A percentile compares a stretch with the other conserved stretches of the same genome.
phyloP scores from a whole-genome alignment of 2,888 invertebrate species.

The Nineta flava region DNA sequence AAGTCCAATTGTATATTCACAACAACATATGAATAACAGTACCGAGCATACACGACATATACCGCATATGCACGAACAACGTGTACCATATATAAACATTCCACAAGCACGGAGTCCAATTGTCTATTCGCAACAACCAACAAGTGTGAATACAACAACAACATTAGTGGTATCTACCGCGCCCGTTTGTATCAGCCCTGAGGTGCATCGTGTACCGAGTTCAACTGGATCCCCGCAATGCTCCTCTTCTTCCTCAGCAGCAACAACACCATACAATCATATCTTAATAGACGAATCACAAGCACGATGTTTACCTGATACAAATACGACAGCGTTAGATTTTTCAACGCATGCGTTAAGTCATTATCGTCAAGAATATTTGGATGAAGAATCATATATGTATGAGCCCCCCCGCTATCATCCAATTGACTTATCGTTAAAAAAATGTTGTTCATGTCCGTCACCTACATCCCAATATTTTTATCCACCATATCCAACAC shows the following conservation, averaged over 20 bases:
- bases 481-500: constrained; percentile 13
- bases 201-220: constrained; percentile 2
- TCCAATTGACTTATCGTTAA: constrained; percentile 26
- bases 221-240: background rate
- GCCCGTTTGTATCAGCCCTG: constrained; percentile 2
- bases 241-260: background rate
- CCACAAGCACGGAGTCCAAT: constrained; percentile 11
- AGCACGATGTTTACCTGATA: constrained; percentile 5
- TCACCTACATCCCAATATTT: constrained; percentile 12
- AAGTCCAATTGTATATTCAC: constrained; percentile 9
- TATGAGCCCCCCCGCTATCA: constrained; percentile 10
- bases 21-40: background rate
- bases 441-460: constrained; percentile 12
- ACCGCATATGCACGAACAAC: background rate
- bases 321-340: constrained; percentile 17
- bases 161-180: constrained; percentile 8
- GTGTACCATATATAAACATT: constrained; percentile 4
- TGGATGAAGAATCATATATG: constrained; percentile 19
- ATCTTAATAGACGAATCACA: no score
- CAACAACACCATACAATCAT: constrained; percentile 10
- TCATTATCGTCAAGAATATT: constrained; percentile 19
- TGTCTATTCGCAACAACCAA: constrained; percentile 10
- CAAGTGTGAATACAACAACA: constrained; percentile 20
- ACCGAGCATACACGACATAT: background rate
- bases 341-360: constrained; percentile 16